These are phyloP conservation scores for Hippasteria phrygiana DNA, from an alignment of 53 echinoderm and acorn worm genomes.

Conservation along the genomic window DNA sequence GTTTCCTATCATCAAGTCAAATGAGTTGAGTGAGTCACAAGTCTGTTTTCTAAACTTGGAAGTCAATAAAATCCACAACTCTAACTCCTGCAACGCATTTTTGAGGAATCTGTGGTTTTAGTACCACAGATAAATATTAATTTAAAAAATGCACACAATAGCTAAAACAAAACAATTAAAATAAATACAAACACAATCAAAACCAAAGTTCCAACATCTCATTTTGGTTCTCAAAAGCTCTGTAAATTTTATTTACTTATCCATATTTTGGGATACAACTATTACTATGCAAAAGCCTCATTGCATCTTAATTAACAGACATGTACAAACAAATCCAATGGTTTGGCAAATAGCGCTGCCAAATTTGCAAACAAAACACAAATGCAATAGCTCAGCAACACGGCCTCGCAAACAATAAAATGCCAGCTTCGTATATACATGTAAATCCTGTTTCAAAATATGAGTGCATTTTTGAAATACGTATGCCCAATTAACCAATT, in stretches of 20 bases:
- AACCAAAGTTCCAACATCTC: background rate
- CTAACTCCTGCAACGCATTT: no score
- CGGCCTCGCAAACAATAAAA: slow-evolving; percentile 18
- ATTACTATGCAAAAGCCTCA: slow-evolving; percentile 56
- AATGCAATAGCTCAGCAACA: background rate
- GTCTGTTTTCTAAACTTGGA: no score
- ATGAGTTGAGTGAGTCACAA: no score
- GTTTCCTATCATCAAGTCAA: no score
- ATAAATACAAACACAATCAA: background rate
- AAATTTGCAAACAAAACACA: slow-evolving; percentile 35
- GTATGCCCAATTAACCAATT: background rate
- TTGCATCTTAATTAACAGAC: slow-evolving; percentile 46
- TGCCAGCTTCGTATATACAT: slow-evolving; percentile 52
- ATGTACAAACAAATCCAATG: slow-evolving; percentile 42
- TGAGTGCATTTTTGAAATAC: background rate
- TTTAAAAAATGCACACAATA: no score
- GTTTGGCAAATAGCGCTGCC: slow-evolving; percentile 34
- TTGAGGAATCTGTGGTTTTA: no score
- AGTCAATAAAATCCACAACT: no score
- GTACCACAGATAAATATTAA: no score
- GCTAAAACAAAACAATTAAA: background rate
- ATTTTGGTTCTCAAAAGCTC: slow-evolving; percentile 30
- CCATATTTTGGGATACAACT: slow-evolving; percentile 51
- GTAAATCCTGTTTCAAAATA: slow-evolving; percentile 52
- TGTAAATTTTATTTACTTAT: slow-evolving; percentile 65